A percentile compares a stretch with the other conserved stretches of the same genome.
Conservation (phyloP, 2,113 vertebrate genomes). For the Odocoileus virginianus region DNA sequence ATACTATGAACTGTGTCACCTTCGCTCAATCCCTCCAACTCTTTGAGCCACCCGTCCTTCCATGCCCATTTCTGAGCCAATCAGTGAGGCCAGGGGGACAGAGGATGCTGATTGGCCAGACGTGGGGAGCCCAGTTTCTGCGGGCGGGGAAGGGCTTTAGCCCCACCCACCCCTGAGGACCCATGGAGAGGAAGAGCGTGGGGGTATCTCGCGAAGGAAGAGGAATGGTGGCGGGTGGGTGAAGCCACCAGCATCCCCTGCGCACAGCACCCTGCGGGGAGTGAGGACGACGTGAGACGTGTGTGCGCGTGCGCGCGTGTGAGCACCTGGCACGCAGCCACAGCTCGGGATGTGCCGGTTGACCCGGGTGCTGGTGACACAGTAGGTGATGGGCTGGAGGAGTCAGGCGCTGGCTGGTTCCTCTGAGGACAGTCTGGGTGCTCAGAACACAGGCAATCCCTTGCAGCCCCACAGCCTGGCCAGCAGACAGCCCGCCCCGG, state of each 20-base stretch:
- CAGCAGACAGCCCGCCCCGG: not conserved
- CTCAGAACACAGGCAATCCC: not conserved
- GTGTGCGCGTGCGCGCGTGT: not conserved
- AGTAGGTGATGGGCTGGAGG: not conserved
- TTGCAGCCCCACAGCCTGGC: not conserved
- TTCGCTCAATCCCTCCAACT: not conserved
- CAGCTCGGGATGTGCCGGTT: not conserved
- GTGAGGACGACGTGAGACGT: not conserved
- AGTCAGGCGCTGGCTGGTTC: not conserved
- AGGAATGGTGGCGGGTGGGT: not conserved
- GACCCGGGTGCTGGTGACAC: not conserved
- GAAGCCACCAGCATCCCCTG: rapidly evolving
- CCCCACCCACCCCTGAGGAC: rapidly evolving
- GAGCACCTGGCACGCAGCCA: not conserved
- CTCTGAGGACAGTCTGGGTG: not conserved
- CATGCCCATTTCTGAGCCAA: not conserved
- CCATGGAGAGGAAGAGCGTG: not conserved
- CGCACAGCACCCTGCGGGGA: not conserved
- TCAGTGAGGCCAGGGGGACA: not conserved
- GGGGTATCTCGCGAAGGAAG: not conserved
- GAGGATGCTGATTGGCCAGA: too few relatives aligned
- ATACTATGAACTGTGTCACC: not conserved
- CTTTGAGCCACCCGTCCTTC: not conserved
- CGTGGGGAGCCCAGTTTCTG: not conserved
- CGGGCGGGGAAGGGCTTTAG: not conserved